phyloP scores from a whole-genome alignment of 2,888 invertebrate genomes.

The Monochamus alternatus region DNA sequence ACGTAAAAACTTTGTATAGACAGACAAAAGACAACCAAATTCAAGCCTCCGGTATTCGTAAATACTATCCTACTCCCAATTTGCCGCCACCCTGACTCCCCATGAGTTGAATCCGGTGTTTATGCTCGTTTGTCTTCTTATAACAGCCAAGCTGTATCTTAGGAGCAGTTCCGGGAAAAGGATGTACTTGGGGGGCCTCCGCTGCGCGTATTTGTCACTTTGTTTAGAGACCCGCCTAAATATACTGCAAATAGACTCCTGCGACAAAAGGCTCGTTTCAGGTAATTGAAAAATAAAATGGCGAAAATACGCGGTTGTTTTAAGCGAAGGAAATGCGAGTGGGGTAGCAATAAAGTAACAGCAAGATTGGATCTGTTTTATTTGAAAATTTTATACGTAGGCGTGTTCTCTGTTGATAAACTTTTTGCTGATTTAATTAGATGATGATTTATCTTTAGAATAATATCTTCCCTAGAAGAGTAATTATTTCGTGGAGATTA shows the following conservation, averaged over 20 bases:
- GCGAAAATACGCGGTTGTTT: constrained; percentile 31
- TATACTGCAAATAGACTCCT: constrained; percentile 50
- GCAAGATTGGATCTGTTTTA: neutral
- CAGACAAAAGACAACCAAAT: too few relatives aligned
- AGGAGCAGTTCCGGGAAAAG: constrained; percentile 48
- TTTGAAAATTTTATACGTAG: too few relatives aligned
- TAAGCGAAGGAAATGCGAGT: constrained; percentile 12
- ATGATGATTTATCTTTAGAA: too few relatives aligned
- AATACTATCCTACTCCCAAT: constrained; percentile 56
- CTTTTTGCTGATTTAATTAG: too few relatives aligned
- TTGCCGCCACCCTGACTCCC: constrained; percentile 54
- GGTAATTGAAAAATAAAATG: constrained; percentile 52
- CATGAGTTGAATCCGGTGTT: constrained; percentile 43
- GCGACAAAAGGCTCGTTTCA: constrained; percentile 34
- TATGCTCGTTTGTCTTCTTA: constrained; percentile 48
- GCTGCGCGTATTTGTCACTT: constrained; percentile 51
- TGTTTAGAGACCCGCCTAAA: constrained; percentile 49
- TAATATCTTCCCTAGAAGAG: too few relatives aligned
- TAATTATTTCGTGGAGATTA: too few relatives aligned
- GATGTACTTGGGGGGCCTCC: constrained; percentile 43
- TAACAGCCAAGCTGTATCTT: constrained; percentile 51
- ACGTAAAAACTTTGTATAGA: too few relatives aligned
- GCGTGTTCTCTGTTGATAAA: too few relatives aligned
- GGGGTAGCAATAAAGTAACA: neutral
- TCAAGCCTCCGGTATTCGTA: constrained; percentile 47